These are phyloP conservation scores for Palloptera scutellata DNA, from an alignment of 2,888 invertebrate species.

Conservation along the genomic window DNA sequence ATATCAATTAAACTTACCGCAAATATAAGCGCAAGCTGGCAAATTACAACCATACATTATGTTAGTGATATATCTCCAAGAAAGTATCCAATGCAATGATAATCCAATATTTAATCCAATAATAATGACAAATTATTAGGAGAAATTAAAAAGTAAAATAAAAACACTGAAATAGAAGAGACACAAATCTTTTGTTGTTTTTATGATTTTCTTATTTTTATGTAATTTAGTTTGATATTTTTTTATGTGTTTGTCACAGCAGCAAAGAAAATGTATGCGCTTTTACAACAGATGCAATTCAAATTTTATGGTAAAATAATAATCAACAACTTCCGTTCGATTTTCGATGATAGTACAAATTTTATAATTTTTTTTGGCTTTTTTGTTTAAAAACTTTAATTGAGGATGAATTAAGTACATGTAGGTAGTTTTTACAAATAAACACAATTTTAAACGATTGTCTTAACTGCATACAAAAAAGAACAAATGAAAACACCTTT, in stretches of 20 bases:
- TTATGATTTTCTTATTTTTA: too few species aligned
- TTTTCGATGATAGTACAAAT: too few species aligned
- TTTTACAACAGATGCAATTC: constrained; percentile 17
- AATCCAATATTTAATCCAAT: constrained; percentile 46
- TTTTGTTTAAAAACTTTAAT: neutral
- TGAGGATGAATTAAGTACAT: neutral
- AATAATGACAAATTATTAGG: constrained; percentile 36
- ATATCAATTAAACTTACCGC: constrained; percentile 48
- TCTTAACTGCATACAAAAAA: constrained; percentile 7
- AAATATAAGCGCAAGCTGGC: constrained; percentile 46
- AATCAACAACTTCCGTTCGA: constrained; percentile 10
- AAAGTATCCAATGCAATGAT: constrained; percentile 33
- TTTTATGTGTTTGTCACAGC: too few species aligned
- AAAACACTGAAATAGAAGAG: too few species aligned
- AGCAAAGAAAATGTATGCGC: too few species aligned
- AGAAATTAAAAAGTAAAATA: too few species aligned
- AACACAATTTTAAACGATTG: constrained; percentile 27
- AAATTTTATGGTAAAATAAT: constrained; percentile 13
- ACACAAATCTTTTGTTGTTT: too few species aligned
- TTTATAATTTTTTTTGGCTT: too few species aligned
- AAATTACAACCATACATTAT: constrained; percentile 47
- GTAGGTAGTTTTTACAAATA: neutral
- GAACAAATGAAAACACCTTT: constrained; percentile 3
- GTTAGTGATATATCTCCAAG: constrained; percentile 30
- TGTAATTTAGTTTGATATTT: too few species aligned